Conservation (phyloP, 2,888 invertebrate species). For the Cistogaster globosa region DNA sequence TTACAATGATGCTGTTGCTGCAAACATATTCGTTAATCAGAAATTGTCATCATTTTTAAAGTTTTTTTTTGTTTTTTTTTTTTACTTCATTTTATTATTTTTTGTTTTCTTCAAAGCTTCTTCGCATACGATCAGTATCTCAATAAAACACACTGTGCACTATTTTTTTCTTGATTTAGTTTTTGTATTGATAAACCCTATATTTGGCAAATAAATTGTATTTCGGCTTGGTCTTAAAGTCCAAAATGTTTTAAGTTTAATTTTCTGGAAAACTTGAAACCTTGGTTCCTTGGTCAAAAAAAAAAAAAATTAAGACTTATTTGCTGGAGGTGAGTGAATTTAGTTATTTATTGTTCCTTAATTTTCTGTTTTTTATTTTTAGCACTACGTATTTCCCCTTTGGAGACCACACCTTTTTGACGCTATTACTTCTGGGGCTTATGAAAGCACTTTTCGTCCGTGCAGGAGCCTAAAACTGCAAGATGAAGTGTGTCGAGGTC, state of each 20-base stretch:
- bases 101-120: conserved; percentile 49
- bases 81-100: conserved; percentile 13
- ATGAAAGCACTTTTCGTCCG: too few species aligned
- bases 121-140: conserved; percentile 64
- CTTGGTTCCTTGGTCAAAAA: too few species aligned
- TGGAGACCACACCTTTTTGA: too few species aligned
- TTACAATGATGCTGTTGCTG: conserved; percentile 52
- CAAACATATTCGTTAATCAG: conserved; percentile 66
- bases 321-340: too few species aligned
- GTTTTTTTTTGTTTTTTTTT: conserved; percentile 18
- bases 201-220: neutral
- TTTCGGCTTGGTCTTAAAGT: neutral
- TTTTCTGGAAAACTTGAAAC: too few species aligned
- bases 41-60: conserved; percentile 69
- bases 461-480: too few species aligned
- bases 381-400: too few species aligned
- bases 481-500: too few species aligned
- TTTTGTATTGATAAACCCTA: conserved; percentile 3
- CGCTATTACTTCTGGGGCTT: too few species aligned
- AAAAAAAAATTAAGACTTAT: too few species aligned
- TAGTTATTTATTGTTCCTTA: too few species aligned
- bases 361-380: too few species aligned
- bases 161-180: conserved; percentile 8
- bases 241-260: neutral
- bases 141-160: conserved; percentile 34